These are phyloP conservation scores for Crypturellus tataupa DNA, from an alignment of 2,797 vertebrate species.

Conservation along the genomic window DNA sequence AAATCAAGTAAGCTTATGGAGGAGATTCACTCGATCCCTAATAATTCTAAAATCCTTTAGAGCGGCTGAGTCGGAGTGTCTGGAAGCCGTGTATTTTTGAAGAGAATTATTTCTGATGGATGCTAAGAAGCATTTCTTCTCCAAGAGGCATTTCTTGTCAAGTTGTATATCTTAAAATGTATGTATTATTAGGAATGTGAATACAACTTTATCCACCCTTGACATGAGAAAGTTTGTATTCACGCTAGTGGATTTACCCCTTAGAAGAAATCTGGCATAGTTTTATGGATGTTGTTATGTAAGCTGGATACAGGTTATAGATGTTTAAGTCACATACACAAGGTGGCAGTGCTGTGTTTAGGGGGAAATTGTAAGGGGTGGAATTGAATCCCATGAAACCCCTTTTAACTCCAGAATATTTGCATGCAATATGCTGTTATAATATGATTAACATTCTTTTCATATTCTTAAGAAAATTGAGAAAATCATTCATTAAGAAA, in stretches of 20 bases:
- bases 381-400: not conserved
- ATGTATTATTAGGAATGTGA: not conserved
- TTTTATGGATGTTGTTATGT: not conserved
- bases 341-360: not conserved
- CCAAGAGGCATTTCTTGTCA: not conserved
- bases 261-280: not conserved
- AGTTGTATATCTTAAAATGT: not conserved
- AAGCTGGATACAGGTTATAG: not conserved
- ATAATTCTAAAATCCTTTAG: not conserved
- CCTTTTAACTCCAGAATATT: not conserved
- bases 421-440: not conserved
- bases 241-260: not conserved
- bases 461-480: not conserved
- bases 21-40: not conserved
- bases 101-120: not conserved
- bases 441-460: not conserved
- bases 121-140: not conserved
- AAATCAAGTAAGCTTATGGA: not conserved
- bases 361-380: fast-evolving
- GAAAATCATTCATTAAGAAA: not conserved
- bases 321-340: not conserved
- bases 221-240: not conserved
- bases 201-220: not conserved
- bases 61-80: not conserved
- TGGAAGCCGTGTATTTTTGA: not conserved